A percentile compares a stretch with the other conserved stretches of the same genome.
Evolutionary conservation across 1,140 invertebrate species (phyloP).

Genomic region (Brachystomella parvula): DNA sequence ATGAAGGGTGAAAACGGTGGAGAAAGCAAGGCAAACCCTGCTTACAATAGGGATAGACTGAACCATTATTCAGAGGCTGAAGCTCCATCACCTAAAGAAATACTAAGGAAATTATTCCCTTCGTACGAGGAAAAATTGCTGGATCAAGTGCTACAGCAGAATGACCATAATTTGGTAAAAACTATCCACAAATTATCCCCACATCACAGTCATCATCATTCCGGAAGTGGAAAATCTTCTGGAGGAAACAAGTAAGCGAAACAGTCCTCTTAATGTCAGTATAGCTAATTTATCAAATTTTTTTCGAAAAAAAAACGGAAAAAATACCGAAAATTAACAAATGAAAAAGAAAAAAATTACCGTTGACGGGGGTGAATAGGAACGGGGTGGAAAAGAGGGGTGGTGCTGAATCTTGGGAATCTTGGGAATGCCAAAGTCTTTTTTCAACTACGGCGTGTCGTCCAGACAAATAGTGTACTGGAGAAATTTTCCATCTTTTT

Average conservation of each 20-base stretch:
- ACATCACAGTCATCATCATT: constrained; percentile 1
- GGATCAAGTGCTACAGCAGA: constrained; percentile 34
- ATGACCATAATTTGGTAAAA: constrained; percentile 37
- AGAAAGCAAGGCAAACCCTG: neutral
- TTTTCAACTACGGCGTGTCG: too few species aligned
- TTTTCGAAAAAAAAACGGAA: too few species aligned
- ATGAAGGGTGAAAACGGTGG: neutral
- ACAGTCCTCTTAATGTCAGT: too few species aligned
- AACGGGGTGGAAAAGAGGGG: too few species aligned
- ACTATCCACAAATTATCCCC: constrained; percentile 37
- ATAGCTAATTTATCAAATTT: too few species aligned
- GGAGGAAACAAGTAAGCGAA: constrained; percentile 22
- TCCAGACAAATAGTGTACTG: too few species aligned
- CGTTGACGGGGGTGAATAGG: too few species aligned
- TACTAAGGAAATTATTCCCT: constrained; percentile 34
- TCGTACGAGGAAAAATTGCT: constrained; percentile 31
- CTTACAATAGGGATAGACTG: neutral
- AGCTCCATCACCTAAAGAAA: constrained; percentile 31
- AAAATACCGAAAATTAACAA: too few species aligned
- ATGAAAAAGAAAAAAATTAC: too few species aligned
- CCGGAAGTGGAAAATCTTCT: neutral
- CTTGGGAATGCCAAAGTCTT: too few species aligned
- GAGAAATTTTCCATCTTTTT: too few species aligned
- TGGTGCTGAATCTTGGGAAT: too few species aligned
- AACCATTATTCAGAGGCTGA: constrained; percentile 2